A percentile compares a stretch with the other conserved stretches of the same genome.
phyloP scores from a whole-genome alignment of 2,113 vertebrate species.

The Eudyptes chrysolophus region DNA sequence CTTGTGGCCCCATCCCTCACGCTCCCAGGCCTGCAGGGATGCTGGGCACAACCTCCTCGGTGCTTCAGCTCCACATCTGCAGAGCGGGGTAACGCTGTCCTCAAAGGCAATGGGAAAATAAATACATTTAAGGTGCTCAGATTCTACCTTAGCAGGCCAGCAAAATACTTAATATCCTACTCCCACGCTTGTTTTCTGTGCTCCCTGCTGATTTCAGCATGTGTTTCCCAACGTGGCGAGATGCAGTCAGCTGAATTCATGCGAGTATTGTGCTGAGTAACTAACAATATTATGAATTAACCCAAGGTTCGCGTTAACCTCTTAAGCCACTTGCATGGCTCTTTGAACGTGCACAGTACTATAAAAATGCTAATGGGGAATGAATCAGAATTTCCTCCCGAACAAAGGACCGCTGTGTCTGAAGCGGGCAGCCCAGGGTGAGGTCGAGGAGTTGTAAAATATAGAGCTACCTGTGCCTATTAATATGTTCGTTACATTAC shows the following conservation, averaged over 20 bases:
- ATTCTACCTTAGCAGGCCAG: neutral
- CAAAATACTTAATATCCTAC: neutral
- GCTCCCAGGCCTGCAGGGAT: neutral
- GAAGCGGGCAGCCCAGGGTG: neutral
- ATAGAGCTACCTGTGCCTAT: neutral
- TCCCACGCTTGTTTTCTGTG: neutral
- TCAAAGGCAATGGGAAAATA: neutral
- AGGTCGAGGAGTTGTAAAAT: neutral
- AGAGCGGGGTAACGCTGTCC: fast-evolving
- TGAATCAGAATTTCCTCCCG: neutral
- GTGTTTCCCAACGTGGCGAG: conserved; percentile 18
- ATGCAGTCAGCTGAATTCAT: conserved; percentile 26
- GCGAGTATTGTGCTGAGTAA: neutral
- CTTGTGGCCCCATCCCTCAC: fast-evolving
- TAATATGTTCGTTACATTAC: neutral
- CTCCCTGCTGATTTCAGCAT: conserved; percentile 38
- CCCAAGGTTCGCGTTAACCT: conserved; percentile 1
- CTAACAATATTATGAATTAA: conserved; percentile 25
- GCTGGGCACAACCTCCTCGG: neutral
- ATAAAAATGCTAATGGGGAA: neutral
- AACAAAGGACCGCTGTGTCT: neutral
- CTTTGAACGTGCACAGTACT: neutral
- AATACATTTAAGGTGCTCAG: neutral
- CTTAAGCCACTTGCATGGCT: neutral
- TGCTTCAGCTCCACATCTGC: neutral